Evolutionary conservation across 2,888 invertebrate species (phyloP), one percentile per base, ranked within the genome.

Genomic region (Plagiodera versicolora): DNA sequence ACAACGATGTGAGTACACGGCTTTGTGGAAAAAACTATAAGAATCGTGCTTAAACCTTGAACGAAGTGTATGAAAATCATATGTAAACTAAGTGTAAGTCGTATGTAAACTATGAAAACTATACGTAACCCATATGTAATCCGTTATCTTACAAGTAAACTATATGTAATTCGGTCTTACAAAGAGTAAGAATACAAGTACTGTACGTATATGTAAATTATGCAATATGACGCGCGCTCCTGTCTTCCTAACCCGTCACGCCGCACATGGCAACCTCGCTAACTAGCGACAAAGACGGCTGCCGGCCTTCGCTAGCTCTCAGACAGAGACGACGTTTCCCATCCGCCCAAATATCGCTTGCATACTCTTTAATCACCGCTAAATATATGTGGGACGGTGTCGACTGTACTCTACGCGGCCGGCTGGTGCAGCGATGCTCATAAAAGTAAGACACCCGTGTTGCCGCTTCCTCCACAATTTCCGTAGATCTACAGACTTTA

Each of bases 201-300:
- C n/a, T n/a, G n/a, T n/a, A n/a, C n/a, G n/a, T n/a, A n/a, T n/a
- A n/a, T n/a, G n/a, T n/a, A n/a, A n/a, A n/a, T n/a, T n/a, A n/a
- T n/a, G n/a, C n/a, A n/a, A n/a, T n/a, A n/a, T n/a, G n/a, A n/a
- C 32, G 53, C 14, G 6, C 53, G 53, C 53, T 24, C 20, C 53
- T 53, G 56, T 4, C 39, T 39, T 9, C 5, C 30, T 24, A 30
- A 16, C n/a, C 20, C 44, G 57, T 54, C 56, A 54, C 54, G 53
- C 50, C 56, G 63, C 70, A 72, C 71, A 69, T 70, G 73, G 75
- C 75, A 74, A 74, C 74, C 69, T 68, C 69, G 74, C 74, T 70
- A 72, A 72, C 72, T 67, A 72, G 69, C 68, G 67, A 70, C 58
- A 66, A 65, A 68, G 72, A 69, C 61, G 57, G 69, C 57, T 53